Evolutionary conservation across 2,888 invertebrate species (phyloP), one percentile per base, ranked within the genome.

Genomic region (Lochmaea crataegi): DNA sequence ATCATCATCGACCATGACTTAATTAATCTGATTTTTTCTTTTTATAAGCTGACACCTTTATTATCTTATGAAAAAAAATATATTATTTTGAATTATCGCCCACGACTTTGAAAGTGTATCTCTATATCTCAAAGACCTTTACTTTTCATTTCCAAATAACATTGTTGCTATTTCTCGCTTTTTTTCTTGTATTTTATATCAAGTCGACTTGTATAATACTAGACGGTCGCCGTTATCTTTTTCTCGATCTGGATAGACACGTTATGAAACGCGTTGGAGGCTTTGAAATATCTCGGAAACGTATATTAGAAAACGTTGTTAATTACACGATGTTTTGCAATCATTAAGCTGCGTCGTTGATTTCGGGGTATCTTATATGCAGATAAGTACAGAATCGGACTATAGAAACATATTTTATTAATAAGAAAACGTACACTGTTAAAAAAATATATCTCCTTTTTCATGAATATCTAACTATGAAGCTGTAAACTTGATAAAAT

Each of bases 1-100:
- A 75, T 75, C 77, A 63, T 53, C 58, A 64, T 77, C 76, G 79
- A 74, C 81, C 81, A 80, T 80, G 80, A 80, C 80, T 81, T 77
- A 78, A 79, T 80, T 80, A 79, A 78, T 78, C 75, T 75, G 76
- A 78, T 76, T 53, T 77, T 75, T 42, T 11, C 2, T 42, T 42
- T 2, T 10, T 73, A 61, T 71, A 68, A 78, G 72, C 75, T 75
- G 79, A 80, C 80, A 79, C 75, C 76, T 79, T 77, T 80, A 81
- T 80, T 80, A 79, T 77, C 78, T 76, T 71, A 22, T 73, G 77
- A 77, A 79, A 80, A 80, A 79, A 70, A 61, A 58, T n/a, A 1
- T 53, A 3, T 26, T 2, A 2, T 73, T 78, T 73, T 80, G 77
- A 81, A 80, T 80, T 81, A 82, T 82, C 82, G 80, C 82, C 82